Conservation (phyloP, 2,888 invertebrate genomes). For the Barypeithes pellucidus region DNA sequence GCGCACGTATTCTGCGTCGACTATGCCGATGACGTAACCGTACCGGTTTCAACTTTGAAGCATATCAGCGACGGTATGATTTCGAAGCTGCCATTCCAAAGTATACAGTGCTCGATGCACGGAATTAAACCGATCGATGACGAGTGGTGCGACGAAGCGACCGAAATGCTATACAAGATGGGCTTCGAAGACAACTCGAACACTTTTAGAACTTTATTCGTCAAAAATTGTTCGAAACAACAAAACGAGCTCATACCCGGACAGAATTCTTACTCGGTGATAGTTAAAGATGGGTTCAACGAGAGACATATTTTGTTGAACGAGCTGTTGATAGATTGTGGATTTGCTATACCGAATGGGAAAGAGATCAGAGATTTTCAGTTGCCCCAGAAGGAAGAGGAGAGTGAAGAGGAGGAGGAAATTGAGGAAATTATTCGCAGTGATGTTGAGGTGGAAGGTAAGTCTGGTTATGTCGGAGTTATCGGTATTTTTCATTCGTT, state of each 20-base stretch:
- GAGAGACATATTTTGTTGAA: conserved; percentile 72
- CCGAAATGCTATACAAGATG: conserved; percentile 72
- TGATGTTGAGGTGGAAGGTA: conserved; percentile 17
- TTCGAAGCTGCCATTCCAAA: conserved; percentile 75
- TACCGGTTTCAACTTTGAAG: conserved; percentile 69
- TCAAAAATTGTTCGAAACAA: conserved; percentile 69
- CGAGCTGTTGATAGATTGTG: conserved; percentile 71
- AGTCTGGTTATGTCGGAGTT: neutral
- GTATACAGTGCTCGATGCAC: conserved; percentile 77
- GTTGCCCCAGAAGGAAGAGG: conserved; percentile 31
- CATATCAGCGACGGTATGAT: conserved; percentile 73
- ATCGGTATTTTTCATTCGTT: neutral
- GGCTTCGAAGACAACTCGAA: conserved; percentile 68
- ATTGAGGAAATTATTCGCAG: conserved; percentile 33
- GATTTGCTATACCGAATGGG: conserved; percentile 68
- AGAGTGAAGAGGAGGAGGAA: conserved; percentile 34
- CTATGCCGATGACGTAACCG: conserved; percentile 74
- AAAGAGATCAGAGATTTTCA: conserved; percentile 54
- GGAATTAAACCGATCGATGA: conserved; percentile 72
- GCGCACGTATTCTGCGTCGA: conserved; percentile 75
- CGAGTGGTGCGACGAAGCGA: conserved; percentile 71
- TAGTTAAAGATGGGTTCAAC: conserved; percentile 71
- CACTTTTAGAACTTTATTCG: conserved; percentile 66
- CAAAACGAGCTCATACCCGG: conserved; percentile 67
- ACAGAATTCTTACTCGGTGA: conserved; percentile 72